Base-by-base conservation (phyloP, 2,797 vertebrate genomes). In the Danio tinwini region DNA sequence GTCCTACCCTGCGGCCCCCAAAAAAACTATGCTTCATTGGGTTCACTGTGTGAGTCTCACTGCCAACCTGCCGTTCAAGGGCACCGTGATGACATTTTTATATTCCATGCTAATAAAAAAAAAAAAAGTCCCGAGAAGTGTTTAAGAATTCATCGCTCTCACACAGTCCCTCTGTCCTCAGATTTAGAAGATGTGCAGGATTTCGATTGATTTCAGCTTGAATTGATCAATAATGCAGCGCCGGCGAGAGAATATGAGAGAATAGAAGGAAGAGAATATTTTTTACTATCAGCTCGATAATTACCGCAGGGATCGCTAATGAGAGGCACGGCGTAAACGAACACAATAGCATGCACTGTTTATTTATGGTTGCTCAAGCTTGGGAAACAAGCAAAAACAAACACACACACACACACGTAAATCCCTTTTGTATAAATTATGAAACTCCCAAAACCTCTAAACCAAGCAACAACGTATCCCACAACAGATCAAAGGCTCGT, bases 351-450 rank as follows among this genome's bases (percentile, higher is more conserved):
- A 89, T 85, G 84, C 90, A 56, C 79, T 94, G 91, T 94, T 94
- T 94, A 93, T 91, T 91, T 84, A 87, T 90, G 89, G 88, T 89
- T 89, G 88, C 84, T 87, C 89, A 90, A 88, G 89, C 89, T 71
- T 87, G 88, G 87, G 81, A 86, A 85, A 82, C 69, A 29, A 61
- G 45, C 10, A 70, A 75, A 56, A 71, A 81, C 40, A 81, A 40
- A 50, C 47, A 84, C 19, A 62, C 72, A 83, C 63, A 74, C 74
- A 69, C 59, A 11, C 79, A 81, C 42, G 52, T 63, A 89, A 93
- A 89, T 93, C 94, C 92, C 93, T 82, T 67, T 93, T 92, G 93
- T 93, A 94, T 94, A 93, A 94, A 94, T 95, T 94, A 94, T 88
- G 90, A 92, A 93, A 93, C 92, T 93, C 91, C 88, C 87, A 89